A percentile compares a stretch with the other conserved stretches of the same genome.
Conservation (phyloP, 92 coral and sea anemone genomes). For the Parazoanthus atlanticus region DNA sequence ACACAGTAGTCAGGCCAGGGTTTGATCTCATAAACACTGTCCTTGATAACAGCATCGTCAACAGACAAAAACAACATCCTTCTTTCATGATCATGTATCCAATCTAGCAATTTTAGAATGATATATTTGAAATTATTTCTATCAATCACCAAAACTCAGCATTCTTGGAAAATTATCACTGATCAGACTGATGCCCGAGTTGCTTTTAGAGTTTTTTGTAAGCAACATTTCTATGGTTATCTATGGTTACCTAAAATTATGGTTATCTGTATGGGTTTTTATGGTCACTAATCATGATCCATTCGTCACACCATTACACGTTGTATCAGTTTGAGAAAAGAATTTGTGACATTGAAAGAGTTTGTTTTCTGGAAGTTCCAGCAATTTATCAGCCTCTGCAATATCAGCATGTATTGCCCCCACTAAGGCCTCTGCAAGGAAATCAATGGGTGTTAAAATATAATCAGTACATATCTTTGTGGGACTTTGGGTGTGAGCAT, state of each 20-base stretch:
- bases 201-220: background rate
- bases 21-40: too few species aligned
- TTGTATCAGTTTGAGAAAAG: slow-evolving; percentile 58
- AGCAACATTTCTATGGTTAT: background rate
- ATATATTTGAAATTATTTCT: background rate
- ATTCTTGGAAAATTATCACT: background rate
- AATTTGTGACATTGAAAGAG: slow-evolving; percentile 69
- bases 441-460: background rate
- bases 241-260: too few species aligned
- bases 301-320: slow-evolving; percentile 19
- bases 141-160: background rate
- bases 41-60: background rate
- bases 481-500: background rate
- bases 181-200: too few species aligned
- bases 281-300: slow-evolving; percentile 6
- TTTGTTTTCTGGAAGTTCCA: slow-evolving; percentile 83
- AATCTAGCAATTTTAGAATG: background rate
- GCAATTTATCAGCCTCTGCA: slow-evolving; percentile 74
- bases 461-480: background rate
- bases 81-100: too few species aligned
- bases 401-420: slow-evolving; percentile 90
- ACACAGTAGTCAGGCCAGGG: too few species aligned
- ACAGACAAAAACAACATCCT: too few species aligned
- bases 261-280: too few species aligned
- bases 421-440: slow-evolving; percentile 79